Evolutionary conservation across 2,113 vertebrate species (phyloP), one percentile per base, ranked within the genome.

Genomic region (Euleptes europaea): DNA sequence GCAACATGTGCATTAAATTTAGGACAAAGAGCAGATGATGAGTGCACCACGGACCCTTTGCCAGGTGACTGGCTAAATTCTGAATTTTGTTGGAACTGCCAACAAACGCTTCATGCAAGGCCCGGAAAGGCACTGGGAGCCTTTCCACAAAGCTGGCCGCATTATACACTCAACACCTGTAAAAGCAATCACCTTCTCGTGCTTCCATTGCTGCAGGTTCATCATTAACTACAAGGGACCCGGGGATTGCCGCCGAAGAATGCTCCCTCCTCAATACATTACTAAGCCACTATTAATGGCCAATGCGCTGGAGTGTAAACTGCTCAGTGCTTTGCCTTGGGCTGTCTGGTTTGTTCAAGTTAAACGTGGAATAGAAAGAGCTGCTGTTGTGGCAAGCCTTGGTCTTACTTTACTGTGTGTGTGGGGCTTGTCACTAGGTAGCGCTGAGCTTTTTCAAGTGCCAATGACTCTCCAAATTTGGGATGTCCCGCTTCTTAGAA

Each of bases 401-500:
- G 80, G 82, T 94, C 91, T 92, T 94, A 73, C 81, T 93, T 94
- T 93, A 93, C 94, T 92, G 78, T 79, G 87, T 5, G 92, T 95
- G 54, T 51, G 49, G 10, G 14, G 94, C 95, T 94, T 92, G 90
- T 95, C 80, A 82, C 88, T 93, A 84, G 92, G 94, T 95, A 93
- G 90, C 90, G 93, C 83, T 88, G 90, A 95, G 88, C 88, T 88
- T 95, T 96, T 96, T 94, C 93, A 94, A 94, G 95, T 94, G 95
- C 92, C 97, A 96, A 97, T 93, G 88, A 93, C 96, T 93, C 94
- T 95, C 93, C 93, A 95, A 95, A 96, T 96, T 93, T 96, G 94
- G 93, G 93, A 95, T 94, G 95, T 94, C 94, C 95, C 94, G 91
- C 91, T 96, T 94, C 95, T 96, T 92, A 82, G 88, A 96, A 88